Evolutionary conservation across 1,140 invertebrate genomes (phyloP).

Genomic region (Oncopodura yosiiana): DNA sequence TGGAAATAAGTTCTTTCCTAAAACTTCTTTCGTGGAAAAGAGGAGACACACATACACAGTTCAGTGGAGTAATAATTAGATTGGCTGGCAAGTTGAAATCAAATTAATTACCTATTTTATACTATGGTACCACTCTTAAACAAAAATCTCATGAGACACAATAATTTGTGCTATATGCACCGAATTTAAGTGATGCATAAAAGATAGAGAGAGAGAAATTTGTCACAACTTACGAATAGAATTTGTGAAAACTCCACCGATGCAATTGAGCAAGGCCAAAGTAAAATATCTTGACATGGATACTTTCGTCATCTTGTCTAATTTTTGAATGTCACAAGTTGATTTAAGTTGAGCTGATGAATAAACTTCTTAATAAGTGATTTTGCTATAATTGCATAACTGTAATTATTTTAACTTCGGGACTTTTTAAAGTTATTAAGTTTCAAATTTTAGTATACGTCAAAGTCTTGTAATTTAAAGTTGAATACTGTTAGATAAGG

Average conservation of each 20-base stretch:
- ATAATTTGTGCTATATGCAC: background rate
- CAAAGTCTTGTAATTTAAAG: too few relatives aligned
- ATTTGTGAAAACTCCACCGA: slow-evolving; percentile 16
- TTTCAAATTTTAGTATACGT: too few relatives aligned
- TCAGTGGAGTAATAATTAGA: slow-evolving; percentile 3
- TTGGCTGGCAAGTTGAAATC: slow-evolving; percentile 10
- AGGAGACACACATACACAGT: background rate
- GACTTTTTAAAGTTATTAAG: too few relatives aligned
- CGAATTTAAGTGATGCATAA: background rate
- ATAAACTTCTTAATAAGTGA: too few relatives aligned
- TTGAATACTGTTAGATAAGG: too few relatives aligned
- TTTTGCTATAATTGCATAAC: too few relatives aligned
- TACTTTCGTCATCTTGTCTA: slow-evolving; percentile 4
- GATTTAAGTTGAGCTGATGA: background rate
- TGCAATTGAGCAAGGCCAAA: slow-evolving; percentile 19
- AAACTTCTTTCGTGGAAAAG: slow-evolving; percentile 7
- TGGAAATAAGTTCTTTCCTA: slow-evolving; percentile 18
- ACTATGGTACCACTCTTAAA: background rate
- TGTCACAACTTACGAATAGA: slow-evolving; percentile 24
- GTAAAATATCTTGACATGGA: slow-evolving; percentile 15
- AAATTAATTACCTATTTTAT: slow-evolving; percentile 18
- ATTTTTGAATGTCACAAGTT: background rate
- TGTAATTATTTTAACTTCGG: too few relatives aligned
- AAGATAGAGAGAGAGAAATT: background rate
- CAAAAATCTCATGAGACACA: background rate